Conservation (phyloP, 1,140 invertebrate genomes). For the Patella vulgata region DNA sequence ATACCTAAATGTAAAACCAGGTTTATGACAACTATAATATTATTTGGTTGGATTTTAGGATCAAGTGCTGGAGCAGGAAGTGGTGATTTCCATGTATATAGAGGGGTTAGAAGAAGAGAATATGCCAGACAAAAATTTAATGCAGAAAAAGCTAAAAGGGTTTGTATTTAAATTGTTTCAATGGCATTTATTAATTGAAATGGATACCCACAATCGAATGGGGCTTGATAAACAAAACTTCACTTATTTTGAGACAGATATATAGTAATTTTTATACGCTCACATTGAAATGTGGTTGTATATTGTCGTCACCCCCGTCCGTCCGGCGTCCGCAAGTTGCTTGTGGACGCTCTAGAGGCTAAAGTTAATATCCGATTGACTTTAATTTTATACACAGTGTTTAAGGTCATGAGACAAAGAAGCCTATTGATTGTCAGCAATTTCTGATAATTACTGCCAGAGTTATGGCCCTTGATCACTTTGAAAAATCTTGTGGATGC, state of each 20-base stretch:
- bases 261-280: no score
- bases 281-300: no score
- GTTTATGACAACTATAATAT: neutral
- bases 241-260: neutral
- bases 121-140: slow-evolving; percentile 94
- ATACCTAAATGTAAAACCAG: neutral
- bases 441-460: no score
- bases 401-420: no score
- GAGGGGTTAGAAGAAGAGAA: slow-evolving; percentile 92
- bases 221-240: neutral
- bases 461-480: no score
- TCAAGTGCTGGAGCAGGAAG: slow-evolving; percentile 98
- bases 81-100: slow-evolving; percentile 98
- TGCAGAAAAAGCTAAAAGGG: slow-evolving; percentile 86
- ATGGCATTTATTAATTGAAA: neutral
- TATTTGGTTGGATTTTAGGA: slow-evolving; percentile 48
- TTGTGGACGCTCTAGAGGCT: no score
- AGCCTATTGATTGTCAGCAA: no score
- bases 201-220: neutral
- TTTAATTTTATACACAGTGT: no score
- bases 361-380: no score
- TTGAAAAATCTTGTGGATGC: no score
- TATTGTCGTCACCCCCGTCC: no score
- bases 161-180: slow-evolving; percentile 58
- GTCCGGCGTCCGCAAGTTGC: no score